These are phyloP conservation scores for Pterocles gutturalis DNA, from an alignment of 2,113 vertebrate genomes.

Conservation along the genomic window DNA sequence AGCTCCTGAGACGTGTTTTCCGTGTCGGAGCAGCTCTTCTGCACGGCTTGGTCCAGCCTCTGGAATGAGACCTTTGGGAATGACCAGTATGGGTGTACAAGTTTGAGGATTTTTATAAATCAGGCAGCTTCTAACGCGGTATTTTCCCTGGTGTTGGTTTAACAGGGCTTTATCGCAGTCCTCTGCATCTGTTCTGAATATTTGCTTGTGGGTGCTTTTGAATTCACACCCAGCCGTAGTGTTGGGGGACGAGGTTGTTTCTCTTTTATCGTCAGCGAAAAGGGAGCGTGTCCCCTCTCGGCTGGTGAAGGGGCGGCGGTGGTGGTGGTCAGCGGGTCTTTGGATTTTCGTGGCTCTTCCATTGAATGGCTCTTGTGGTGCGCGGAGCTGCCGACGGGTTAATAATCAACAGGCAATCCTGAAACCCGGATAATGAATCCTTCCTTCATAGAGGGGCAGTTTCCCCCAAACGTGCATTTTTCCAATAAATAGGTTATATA, in stretches of 20 bases:
- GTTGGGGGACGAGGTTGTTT: background rate
- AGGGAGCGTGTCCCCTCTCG: fast-evolving
- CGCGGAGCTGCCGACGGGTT: fast-evolving
- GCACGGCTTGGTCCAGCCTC: background rate
- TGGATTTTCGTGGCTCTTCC: background rate
- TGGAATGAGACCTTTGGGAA: background rate
- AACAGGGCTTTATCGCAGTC: background rate
- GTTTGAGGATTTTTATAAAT: background rate
- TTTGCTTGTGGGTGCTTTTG: background rate
- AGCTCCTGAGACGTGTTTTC: background rate
- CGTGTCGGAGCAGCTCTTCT: background rate
- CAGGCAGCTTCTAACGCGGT: background rate
- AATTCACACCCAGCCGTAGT: background rate
- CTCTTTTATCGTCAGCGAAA: background rate
- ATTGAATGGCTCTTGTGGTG: background rate
- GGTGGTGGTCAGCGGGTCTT: background rate
- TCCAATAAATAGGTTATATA: fast-evolving
- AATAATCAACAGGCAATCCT: background rate
- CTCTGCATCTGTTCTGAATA: background rate
- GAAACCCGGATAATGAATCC: background rate
- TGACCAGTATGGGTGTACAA: fast-evolving
- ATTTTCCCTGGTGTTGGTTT: background rate
- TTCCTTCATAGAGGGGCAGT: background rate
- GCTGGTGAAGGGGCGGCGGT: fast-evolving
- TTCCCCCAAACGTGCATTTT: background rate